These are phyloP conservation scores for Mya arenaria DNA, from an alignment of 1,140 invertebrate genomes.

Conservation along the genomic window DNA sequence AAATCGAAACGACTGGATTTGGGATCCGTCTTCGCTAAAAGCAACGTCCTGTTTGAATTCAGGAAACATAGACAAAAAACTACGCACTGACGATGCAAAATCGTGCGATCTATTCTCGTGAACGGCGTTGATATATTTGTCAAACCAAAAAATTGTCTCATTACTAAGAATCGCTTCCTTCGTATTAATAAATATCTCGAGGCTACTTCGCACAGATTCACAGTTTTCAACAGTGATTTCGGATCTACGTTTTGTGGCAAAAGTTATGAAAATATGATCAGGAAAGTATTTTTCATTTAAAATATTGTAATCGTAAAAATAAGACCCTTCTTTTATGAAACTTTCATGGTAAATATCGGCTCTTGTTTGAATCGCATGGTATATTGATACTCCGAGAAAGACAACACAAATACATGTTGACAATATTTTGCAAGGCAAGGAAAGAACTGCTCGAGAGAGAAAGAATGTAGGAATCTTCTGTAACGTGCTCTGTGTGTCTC, in stretches of 20 bases:
- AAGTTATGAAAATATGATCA: too few species aligned
- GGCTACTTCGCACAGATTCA: too few species aligned
- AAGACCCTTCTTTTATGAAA: too few species aligned
- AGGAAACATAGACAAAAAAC: neutral
- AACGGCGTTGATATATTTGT: neutral
- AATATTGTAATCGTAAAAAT: too few species aligned
- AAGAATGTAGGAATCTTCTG: neutral
- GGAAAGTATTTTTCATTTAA: too few species aligned
- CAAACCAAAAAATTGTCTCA: constrained; percentile 3
- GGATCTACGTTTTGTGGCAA: too few species aligned
- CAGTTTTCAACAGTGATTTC: too few species aligned
- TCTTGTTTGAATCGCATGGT: neutral
- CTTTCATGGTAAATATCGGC: neutral
- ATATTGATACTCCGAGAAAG: constrained; percentile 21
- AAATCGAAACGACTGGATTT: constrained; percentile 8
- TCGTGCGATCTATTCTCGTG: neutral
- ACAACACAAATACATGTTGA: neutral
- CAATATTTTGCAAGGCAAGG: constrained; percentile 1
- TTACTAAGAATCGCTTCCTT: neutral
- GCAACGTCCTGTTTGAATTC: constrained; percentile 20
- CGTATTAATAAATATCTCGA: too few species aligned
- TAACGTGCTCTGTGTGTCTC: neutral
- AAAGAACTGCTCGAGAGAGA: constrained; percentile 10
- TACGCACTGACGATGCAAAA: neutral
- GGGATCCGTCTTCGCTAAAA: neutral